phyloP scores from a whole-genome alignment of 30 jellyfish, hydroid and myxozoan species.

The Pseudorhiza aurosa region DNA sequence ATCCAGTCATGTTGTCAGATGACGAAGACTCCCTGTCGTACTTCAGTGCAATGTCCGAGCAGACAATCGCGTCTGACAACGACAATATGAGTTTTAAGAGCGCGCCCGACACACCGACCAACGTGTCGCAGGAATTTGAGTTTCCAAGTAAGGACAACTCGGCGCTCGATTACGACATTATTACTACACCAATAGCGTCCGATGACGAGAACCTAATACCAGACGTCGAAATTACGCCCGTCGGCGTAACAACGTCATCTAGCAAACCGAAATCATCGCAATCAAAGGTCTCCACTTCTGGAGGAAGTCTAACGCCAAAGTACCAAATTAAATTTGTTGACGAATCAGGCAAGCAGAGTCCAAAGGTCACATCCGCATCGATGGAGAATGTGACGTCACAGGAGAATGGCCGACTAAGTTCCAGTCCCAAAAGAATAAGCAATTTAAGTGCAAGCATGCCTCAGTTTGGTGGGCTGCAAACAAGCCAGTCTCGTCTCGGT shows the following conservation, averaged over 20 bases:
- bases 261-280: neutral
- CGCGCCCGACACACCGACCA: slow-evolving; percentile 73
- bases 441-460: slow-evolving; percentile 66
- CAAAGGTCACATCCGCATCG: slow-evolving; percentile 48
- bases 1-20: slow-evolving; percentile 65
- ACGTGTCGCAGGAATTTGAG: slow-evolving; percentile 13
- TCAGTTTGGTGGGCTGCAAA: slow-evolving; percentile 65
- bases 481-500: slow-evolving; percentile 68
- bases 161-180: slow-evolving; percentile 62
- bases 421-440: slow-evolving; percentile 58
- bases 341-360: slow-evolving; percentile 32
- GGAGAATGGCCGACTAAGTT: slow-evolving; percentile 15
- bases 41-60: slow-evolving; percentile 88
- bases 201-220: slow-evolving; percentile 54
- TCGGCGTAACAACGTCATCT: neutral
- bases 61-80: slow-evolving; percentile 58
- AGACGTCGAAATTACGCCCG: slow-evolving; percentile 23
- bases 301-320: slow-evolving; percentile 30
- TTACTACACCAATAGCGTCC: slow-evolving; percentile 74
- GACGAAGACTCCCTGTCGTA: slow-evolving; percentile 83
- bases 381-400: slow-evolving; percentile 36
- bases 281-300: slow-evolving; percentile 2
- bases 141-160: slow-evolving; percentile 34
- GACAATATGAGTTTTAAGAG: slow-evolving; percentile 56
- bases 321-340: slow-evolving; percentile 50